phyloP scores from a whole-genome alignment of 2,113 vertebrate species.

The Nanorana parkeri region DNA sequence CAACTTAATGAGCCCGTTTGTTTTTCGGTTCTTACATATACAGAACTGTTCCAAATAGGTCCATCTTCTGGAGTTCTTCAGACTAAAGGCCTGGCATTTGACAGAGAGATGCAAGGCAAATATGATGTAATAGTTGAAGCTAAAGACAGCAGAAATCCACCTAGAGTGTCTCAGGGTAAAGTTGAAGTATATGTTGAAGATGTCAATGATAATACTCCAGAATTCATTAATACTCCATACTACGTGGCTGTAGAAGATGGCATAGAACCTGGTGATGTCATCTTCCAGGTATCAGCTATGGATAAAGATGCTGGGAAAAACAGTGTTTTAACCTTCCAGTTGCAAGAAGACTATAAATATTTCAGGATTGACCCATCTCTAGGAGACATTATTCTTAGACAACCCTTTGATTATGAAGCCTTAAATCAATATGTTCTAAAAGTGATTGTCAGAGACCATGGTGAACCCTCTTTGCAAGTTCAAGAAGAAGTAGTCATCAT shows the following conservation, averaged over 20 bases:
- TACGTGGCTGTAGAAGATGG: slow-evolving; percentile 85
- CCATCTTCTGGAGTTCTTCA: slow-evolving; percentile 85
- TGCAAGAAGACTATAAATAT: slow-evolving; percentile 86
- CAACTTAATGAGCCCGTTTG: slow-evolving; percentile 86
- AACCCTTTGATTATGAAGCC: slow-evolving; percentile 89
- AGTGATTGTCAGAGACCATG: slow-evolving; percentile 85
- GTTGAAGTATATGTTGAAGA: slow-evolving; percentile 88
- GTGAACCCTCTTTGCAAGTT: slow-evolving; percentile 75
- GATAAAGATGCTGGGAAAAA: slow-evolving; percentile 88
- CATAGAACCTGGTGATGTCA: slow-evolving; percentile 88
- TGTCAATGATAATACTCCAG: slow-evolving; percentile 86
- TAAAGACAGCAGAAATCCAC: slow-evolving; percentile 81
- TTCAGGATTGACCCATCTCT: slow-evolving; percentile 89
- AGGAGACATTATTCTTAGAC: slow-evolving; percentile 89
- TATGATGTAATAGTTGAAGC: slow-evolving; percentile 85
- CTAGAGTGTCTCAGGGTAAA: slow-evolving; percentile 78
- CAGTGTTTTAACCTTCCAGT: slow-evolving; percentile 78
- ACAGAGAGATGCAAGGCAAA: slow-evolving; percentile 81
- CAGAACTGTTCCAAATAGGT: slow-evolving; percentile 80
- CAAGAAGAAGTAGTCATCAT: slow-evolving; percentile 83
- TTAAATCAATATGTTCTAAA: slow-evolving; percentile 87
- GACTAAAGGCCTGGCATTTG: slow-evolving; percentile 84
- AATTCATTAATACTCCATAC: slow-evolving; percentile 88
- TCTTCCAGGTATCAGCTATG: slow-evolving; percentile 87
- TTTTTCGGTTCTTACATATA: slow-evolving; percentile 83